Conservation (phyloP, 2,888 invertebrate species). For the Melieria picta region DNA sequence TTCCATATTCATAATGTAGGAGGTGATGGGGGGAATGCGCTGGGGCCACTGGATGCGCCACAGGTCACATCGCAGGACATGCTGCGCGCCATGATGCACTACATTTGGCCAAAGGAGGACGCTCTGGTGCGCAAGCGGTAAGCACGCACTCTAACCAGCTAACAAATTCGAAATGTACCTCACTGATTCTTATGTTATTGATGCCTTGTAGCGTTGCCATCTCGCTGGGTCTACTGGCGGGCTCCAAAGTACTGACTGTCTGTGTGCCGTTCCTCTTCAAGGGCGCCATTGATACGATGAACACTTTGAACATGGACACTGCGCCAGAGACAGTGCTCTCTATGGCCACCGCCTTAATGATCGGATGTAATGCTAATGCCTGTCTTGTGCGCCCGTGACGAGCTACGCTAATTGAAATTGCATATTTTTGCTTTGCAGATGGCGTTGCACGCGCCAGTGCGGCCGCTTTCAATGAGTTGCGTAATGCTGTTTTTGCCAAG, state of each 20-base stretch:
- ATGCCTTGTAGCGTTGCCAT: slow-evolving; percentile 76
- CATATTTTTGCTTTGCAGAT: slow-evolving; percentile 71
- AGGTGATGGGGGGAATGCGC: slow-evolving; percentile 69
- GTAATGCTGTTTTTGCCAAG: slow-evolving; percentile 97
- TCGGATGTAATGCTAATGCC: slow-evolving; percentile 88
- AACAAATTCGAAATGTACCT: no score
- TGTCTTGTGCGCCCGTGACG: not conserved
- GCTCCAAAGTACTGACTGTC: slow-evolving; percentile 89
- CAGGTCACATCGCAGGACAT: slow-evolving; percentile 80
- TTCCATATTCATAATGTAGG: slow-evolving; percentile 91
- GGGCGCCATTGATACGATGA: slow-evolving; percentile 89
- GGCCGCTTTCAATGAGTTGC: slow-evolving; percentile 92
- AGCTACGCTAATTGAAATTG: slow-evolving; percentile 1
- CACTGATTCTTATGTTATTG: slow-evolving; percentile 44
- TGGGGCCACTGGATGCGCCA: slow-evolving; percentile 72
- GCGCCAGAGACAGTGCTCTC: slow-evolving; percentile 85
- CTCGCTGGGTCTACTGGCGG: slow-evolving; percentile 81
- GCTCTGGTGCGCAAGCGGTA: slow-evolving; percentile 60
- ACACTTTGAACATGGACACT: slow-evolving; percentile 78
- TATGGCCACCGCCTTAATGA: slow-evolving; percentile 79
- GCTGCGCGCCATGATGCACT: slow-evolving; percentile 86
- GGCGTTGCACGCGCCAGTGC: slow-evolving; percentile 92
- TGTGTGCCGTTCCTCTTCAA: slow-evolving; percentile 96
- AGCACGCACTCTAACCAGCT: not conserved
- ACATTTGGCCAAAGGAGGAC: slow-evolving; percentile 93